A percentile compares a stretch with the other conserved stretches of the same genome.
Conservation (phyloP, 2,888 invertebrate species). For the Nemotelus nigrinus region DNA sequence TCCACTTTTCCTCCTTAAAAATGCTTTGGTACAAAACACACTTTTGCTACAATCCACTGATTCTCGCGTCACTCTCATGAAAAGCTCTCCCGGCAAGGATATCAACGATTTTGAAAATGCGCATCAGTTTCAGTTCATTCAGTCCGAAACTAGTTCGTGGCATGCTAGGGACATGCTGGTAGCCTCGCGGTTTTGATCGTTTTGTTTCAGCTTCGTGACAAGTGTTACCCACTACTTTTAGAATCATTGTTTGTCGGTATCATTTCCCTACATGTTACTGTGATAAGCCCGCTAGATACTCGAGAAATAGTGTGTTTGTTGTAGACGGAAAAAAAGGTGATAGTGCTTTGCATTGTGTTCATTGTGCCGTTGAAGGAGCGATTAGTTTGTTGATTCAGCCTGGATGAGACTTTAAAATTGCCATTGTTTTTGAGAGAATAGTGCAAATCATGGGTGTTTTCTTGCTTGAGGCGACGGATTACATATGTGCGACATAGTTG, state of each 20-base stretch:
- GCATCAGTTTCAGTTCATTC: conserved; percentile 15
- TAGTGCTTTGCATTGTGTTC: conserved; percentile 14
- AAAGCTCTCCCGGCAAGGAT: conserved; percentile 26
- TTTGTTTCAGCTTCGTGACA: neutral
- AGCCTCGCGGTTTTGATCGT: conserved; percentile 31
- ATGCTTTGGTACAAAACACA: too few relatives aligned
- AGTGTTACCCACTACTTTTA: neutral
- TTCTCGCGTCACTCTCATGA: neutral
- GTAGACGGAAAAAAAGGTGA: conserved; percentile 9
- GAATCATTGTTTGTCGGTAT: conserved; percentile 1
- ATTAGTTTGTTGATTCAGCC: conserved; percentile 1
- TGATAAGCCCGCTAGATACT: neutral
- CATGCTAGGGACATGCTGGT: conserved; percentile 12
- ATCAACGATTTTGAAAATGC: neutral
- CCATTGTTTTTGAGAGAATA: neutral
- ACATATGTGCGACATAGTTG: neutral
- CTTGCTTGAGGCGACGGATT: neutral
- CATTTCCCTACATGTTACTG: neutral
- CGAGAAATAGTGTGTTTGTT: neutral
- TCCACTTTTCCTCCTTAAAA: too few relatives aligned
- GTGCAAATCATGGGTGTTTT: conserved; percentile 11
- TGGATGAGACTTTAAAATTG: neutral
- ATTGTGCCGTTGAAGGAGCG: conserved; percentile 6
- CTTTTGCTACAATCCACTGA: too few relatives aligned
- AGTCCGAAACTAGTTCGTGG: conserved; percentile 24